These are phyloP conservation scores for Homalodisca vitripennis DNA, from an alignment of 1,140 invertebrate genomes.

Conservation along the genomic window DNA sequence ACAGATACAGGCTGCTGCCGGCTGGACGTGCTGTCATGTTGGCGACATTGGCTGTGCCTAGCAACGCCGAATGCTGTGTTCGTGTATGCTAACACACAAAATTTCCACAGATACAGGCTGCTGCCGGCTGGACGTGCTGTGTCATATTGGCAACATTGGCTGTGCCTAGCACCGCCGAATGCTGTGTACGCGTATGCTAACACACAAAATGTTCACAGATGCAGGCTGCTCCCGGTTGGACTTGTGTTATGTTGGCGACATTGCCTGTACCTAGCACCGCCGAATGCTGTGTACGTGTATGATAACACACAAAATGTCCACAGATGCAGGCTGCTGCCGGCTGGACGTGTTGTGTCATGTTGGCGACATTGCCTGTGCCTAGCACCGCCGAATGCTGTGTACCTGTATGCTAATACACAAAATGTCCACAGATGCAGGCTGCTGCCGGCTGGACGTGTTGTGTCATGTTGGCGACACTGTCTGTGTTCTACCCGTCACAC, in stretches of 20 bases:
- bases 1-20: conserved; percentile 50
- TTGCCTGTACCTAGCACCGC: conserved; percentile 57
- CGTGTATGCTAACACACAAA: too few species aligned
- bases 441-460: conserved; percentile 58
- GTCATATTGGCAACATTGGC: too few species aligned
- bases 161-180: conserved; percentile 54
- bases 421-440: conserved; percentile 43
- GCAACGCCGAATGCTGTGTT: conserved; percentile 60
- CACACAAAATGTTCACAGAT: too few species aligned
- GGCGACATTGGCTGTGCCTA: conserved; percentile 55
- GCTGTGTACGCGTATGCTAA: conserved; percentile 64
- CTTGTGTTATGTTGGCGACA: conserved; percentile 52
- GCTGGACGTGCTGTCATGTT: conserved; percentile 63
- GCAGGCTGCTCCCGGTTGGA: conserved; percentile 56
- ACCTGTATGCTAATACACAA: too few species aligned
- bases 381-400: conserved; percentile 57
- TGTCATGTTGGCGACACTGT: conserved; percentile 52
- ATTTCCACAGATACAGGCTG: too few species aligned
- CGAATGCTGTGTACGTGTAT: conserved; percentile 61
- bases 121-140: too few species aligned
- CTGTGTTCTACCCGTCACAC: conserved; percentile 58
- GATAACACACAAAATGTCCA: too few species aligned
- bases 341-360: too few species aligned
- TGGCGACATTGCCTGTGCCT: too few species aligned
- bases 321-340: too few species aligned